These are phyloP conservation scores for Cheilosia vulpina DNA, from an alignment of 2,888 invertebrate species.

Conservation along the genomic window DNA sequence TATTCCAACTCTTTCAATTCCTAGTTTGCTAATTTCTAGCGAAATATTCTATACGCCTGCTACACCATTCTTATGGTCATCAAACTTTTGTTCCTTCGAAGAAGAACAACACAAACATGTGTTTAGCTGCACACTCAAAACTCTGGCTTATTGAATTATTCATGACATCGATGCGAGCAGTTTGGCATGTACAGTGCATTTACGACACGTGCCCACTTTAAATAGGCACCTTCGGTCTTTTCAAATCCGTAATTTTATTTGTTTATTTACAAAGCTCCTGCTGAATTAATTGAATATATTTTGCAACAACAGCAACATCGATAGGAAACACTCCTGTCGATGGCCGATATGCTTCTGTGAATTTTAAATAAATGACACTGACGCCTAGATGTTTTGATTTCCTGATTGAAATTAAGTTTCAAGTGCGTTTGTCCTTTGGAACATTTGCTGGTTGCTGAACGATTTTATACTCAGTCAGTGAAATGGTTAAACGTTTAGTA, in stretches of 20 bases:
- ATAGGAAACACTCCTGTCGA: conserved; percentile 37
- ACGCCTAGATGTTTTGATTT: background rate
- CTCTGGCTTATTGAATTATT: conserved; percentile 52
- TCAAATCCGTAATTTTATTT: background rate
- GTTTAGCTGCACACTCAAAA: conserved; percentile 13
- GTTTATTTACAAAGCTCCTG: conserved; percentile 26
- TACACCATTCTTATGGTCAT: conserved; percentile 23
- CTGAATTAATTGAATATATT: conserved; percentile 37
- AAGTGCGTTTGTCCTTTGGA: too few species aligned
- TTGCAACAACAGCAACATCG: background rate
- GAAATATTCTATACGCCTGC: background rate
- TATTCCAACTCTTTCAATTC: background rate
- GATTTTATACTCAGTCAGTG: background rate
- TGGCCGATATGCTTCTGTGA: conserved; percentile 22
- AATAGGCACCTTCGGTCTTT: conserved; percentile 14
- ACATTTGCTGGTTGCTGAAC: background rate
- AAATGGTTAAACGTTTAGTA: too few species aligned
- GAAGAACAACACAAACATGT: conserved; percentile 20
- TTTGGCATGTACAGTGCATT: conserved; percentile 59
- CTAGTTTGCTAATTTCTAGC: background rate
- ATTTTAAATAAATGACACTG: conserved; percentile 36
- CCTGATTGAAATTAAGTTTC: background rate
- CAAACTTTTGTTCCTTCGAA: conserved; percentile 29
- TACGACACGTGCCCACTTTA: conserved; percentile 68
- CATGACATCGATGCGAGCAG: conserved; percentile 42